A percentile compares a stretch with the other conserved stretches of the same genome.
Conservation (phyloP, 2,797 vertebrate genomes). For the Pelobates cultripes region DNA sequence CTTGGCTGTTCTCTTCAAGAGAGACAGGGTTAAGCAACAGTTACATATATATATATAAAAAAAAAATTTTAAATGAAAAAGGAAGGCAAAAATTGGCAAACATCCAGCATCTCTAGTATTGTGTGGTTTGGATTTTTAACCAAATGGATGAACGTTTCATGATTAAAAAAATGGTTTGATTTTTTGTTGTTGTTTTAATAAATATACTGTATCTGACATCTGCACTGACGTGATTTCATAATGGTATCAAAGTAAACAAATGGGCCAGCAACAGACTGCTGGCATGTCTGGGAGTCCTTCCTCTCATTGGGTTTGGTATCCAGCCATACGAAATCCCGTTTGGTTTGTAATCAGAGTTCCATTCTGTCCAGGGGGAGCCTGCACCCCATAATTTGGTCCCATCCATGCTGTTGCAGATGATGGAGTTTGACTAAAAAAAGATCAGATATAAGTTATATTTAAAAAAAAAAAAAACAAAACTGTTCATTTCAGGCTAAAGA, state of each 20-base stretch:
- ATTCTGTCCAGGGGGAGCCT: slow-evolving; percentile 85
- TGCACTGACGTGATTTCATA: slow-evolving; percentile 69
- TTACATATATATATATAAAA: slow-evolving; percentile 65
- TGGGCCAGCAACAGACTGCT: slow-evolving; percentile 47
- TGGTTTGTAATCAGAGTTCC: slow-evolving; percentile 88
- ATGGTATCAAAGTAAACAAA: slow-evolving; percentile 69
- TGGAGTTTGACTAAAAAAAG: slow-evolving; percentile 75
- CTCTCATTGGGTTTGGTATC: slow-evolving; percentile 89
- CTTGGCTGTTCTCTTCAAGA: slow-evolving; percentile 49
- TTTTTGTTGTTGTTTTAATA: slow-evolving; percentile 68
- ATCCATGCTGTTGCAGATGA: slow-evolving; percentile 87
- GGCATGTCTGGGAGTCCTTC: slow-evolving; percentile 60
- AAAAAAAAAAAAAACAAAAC: too few species aligned
- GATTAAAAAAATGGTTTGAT: slow-evolving; percentile 66
- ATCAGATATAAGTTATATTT: neutral
- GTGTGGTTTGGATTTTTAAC: slow-evolving; percentile 55
- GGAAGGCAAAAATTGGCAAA: slow-evolving; percentile 77
- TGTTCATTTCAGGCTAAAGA: too few species aligned
- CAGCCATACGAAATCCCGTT: slow-evolving; percentile 85
- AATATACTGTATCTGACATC: slow-evolving; percentile 74
- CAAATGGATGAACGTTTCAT: slow-evolving; percentile 71
- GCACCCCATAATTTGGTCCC: slow-evolving; percentile 83
- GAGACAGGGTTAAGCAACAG: slow-evolving; percentile 64
- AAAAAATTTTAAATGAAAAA: slow-evolving; percentile 56
- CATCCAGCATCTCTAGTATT: slow-evolving; percentile 73